Evolutionary conservation across 2,888 invertebrate genomes (phyloP), one percentile per base, ranked within the genome.

Genomic region (Cephus spinipes): DNA sequence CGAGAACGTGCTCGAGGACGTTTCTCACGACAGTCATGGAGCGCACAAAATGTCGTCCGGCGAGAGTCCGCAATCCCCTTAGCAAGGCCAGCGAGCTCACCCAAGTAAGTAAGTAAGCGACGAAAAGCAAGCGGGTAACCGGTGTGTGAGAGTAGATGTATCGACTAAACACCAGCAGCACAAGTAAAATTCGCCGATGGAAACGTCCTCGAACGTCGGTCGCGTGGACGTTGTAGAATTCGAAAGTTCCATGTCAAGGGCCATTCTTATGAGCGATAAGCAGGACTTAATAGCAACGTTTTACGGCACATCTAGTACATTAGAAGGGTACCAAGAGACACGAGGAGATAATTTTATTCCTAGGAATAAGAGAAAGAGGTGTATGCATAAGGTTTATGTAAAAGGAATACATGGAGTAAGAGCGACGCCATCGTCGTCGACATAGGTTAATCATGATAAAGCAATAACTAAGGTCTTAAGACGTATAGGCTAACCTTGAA

Each of bases 401-500:
- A 23, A 23, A 55, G 55, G 55, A 55, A 23, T 55, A 55, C 23
- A 55, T 9, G 23, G 55, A 55, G 23, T 23, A 55, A 55, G 9
- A 55, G 55, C 55, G 23, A 55, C 55, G 55, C 55, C 55, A 55
- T 55, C 55, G 55, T 55, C 55, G 23, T 55, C 55, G 55, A 23
- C 55, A 23, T 55, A 55, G 23, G 6, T 23, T 55, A 23, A 55
- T 55, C 23, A 23, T 23, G 55, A 55, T 55, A 23, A 23, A 55
- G 9, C 1, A 55, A 55, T 55, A 55, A 55, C 9, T 55, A 9
- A 23, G 55, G 55, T 55, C 55, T 55, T 55, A 77, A 69, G 55
- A 80, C 30, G 77, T 31, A 36, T 75, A 73, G 78, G 84, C 86
- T 87, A 81, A 92, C 92, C 91, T 92, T 90, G 87, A 92, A 92